These are phyloP conservation scores for Chitala chitala DNA, from an alignment of 2,113 vertebrate genomes.

Conservation along the genomic window DNA sequence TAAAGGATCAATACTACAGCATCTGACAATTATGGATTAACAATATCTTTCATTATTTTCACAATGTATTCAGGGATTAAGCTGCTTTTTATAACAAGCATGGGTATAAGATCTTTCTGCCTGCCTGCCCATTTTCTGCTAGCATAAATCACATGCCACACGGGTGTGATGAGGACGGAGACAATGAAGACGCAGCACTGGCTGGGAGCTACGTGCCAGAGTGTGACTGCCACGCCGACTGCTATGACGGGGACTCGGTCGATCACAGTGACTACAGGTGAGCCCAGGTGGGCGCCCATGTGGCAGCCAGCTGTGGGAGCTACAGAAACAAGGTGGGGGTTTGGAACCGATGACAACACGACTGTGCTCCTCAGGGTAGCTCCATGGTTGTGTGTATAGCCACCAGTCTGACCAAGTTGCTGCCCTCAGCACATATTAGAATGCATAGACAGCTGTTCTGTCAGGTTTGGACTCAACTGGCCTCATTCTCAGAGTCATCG, in stretches of 20 bases:
- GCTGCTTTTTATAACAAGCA: background rate
- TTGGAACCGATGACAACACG: too few species aligned
- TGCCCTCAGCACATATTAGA: too few species aligned
- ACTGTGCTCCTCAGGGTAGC: too few species aligned
- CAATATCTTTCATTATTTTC: too few species aligned
- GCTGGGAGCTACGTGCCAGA: conserved; percentile 63
- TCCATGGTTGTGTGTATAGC: too few species aligned
- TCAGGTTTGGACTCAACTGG: too few species aligned
- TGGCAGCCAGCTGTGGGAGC: background rate
- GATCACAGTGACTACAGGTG: conserved; percentile 71
- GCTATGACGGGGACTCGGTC: conserved; percentile 60
- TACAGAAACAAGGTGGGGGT: too few species aligned
- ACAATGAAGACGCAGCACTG: conserved; percentile 43
- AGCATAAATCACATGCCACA: conserved; percentile 38
- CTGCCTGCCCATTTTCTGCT: conserved; percentile 12
- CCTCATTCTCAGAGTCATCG: too few species aligned
- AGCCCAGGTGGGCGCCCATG: background rate
- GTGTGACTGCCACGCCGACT: conserved; percentile 67
- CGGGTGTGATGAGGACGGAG: conserved; percentile 51
- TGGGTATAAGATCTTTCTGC: background rate
- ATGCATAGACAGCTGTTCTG: too few species aligned
- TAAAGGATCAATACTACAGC: too few species aligned
- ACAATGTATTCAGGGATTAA: background rate
- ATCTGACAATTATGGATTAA: too few species aligned
- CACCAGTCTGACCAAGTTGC: too few species aligned